These are phyloP conservation scores for Limnephilus lunatus DNA, from an alignment of 2,888 invertebrate species.

Conservation along the genomic window DNA sequence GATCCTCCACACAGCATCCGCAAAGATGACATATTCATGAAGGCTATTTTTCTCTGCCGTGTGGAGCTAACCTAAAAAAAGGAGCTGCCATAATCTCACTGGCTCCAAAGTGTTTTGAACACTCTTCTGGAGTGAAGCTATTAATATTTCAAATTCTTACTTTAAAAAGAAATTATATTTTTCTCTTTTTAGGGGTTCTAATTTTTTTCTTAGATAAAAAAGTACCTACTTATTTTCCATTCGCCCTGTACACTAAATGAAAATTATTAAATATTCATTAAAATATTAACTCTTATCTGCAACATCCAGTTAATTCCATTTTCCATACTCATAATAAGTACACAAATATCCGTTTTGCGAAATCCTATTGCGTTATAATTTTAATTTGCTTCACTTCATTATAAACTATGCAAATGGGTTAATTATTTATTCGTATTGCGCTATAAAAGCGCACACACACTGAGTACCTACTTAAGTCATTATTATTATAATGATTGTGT, in stretches of 20 bases:
- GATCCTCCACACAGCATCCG: too few species aligned
- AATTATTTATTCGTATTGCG: slow-evolving; percentile 40
- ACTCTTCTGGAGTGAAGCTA: too few species aligned
- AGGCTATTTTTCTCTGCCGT: too few species aligned
- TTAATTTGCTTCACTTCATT: slow-evolving; percentile 14
- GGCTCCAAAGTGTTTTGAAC: too few species aligned
- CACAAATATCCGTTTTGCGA: slow-evolving; percentile 40
- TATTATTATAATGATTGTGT: not conserved
- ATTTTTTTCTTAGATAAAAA: too few species aligned
- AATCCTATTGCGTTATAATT: slow-evolving; percentile 39
- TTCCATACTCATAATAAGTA: slow-evolving; percentile 6
- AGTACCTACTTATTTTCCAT: not conserved
- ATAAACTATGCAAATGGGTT: slow-evolving; percentile 37
- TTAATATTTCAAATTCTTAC: too few species aligned
- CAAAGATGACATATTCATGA: too few species aligned
- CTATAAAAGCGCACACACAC: slow-evolving; percentile 2
- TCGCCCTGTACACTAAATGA: not conserved
- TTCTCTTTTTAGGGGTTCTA: too few species aligned
- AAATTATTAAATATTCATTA: not conserved
- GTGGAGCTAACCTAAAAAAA: too few species aligned
- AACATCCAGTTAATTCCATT: not conserved
- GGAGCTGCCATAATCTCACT: too few species aligned
- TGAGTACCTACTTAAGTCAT: not conserved
- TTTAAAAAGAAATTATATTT: too few species aligned
- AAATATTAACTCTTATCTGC: not conserved